phyloP scores from a whole-genome alignment of 1,140 invertebrate species.

The Calephelis virginiensis region DNA sequence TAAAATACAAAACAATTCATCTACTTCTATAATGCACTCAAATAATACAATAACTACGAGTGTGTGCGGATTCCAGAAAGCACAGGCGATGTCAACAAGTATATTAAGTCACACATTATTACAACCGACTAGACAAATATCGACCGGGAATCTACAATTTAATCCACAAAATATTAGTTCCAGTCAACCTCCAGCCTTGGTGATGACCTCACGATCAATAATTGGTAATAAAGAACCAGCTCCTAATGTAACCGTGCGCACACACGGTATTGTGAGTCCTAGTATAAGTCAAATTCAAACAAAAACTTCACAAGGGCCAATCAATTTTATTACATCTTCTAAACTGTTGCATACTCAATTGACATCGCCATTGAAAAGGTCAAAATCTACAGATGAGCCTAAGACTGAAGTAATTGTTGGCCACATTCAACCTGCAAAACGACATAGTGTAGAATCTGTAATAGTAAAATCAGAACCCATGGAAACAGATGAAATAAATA shows the following conservation, averaged over 20 bases:
- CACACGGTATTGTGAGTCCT: slow-evolving; percentile 58
- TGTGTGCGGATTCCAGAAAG: slow-evolving; percentile 57
- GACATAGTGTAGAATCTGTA: slow-evolving; percentile 75
- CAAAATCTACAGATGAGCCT: slow-evolving; percentile 77
- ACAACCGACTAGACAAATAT: slow-evolving; percentile 67
- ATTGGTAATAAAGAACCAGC: slow-evolving; percentile 64
- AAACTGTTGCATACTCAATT: slow-evolving; percentile 79
- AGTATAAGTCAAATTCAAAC: slow-evolving; percentile 58
- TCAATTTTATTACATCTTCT: slow-evolving; percentile 73
- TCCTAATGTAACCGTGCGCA: slow-evolving; percentile 68
- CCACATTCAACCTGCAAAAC: slow-evolving; percentile 71
- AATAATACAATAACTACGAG: slow-evolving; percentile 67
- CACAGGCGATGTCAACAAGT: slow-evolving; percentile 62
- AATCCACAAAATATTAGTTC: slow-evolving; percentile 74
- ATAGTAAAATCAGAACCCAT: slow-evolving; percentile 76
- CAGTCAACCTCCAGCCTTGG: slow-evolving; percentile 75
- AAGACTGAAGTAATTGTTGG: slow-evolving; percentile 72
- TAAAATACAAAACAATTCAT: slow-evolving; percentile 67
- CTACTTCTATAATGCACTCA: slow-evolving; percentile 56
- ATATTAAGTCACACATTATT: slow-evolving; percentile 73
- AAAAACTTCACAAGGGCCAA: slow-evolving; percentile 48
- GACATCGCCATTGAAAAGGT: slow-evolving; percentile 77
- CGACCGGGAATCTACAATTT: slow-evolving; percentile 66
- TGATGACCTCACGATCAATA: slow-evolving; percentile 72
- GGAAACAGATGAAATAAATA: slow-evolving; percentile 66